Base-by-base conservation (phyloP, 2,797 vertebrate genomes). In the Enoplosus armatus region DNA sequence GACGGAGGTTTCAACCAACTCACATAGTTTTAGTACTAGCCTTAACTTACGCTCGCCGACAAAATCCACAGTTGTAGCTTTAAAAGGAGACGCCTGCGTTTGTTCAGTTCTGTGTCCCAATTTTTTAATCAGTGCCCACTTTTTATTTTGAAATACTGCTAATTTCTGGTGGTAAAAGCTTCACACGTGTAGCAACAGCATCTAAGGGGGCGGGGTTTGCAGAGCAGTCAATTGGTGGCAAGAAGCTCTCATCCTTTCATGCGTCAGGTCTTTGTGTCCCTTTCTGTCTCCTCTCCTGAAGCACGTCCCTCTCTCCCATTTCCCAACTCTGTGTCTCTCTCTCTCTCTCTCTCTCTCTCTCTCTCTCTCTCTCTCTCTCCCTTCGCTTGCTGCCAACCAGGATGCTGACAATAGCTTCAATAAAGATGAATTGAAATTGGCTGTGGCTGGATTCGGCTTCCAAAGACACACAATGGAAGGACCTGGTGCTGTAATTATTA, bases 401-500 rank as follows among this genome's bases (percentile, higher is more conserved):
- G 83, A 76, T 77, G 87, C 87, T 85, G 90, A 93, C 94, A 94
- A 92, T 90, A 81, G 87, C 91, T 91, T 90, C 90, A 90, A 85
- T 91, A 87, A 90, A 92, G 90, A 94, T 91, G 89, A 91, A 93
- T 89, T 91, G 85, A 92, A 95, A 94, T 91, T 82, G 89, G 83
- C 88, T 87, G 79, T 80, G 72, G 89, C 83, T 84, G 91, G 79
- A 89, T 90, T 85, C 77, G n/a, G 90, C 84, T 87, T 87, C 89
- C 87, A 79, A 72, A 81, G 87, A 84, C 72, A 79, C 87, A 93
- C 91, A 92, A 91, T 89, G 90, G 90, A 86, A 78, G 75, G 78
- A 87, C 72, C 84, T 18, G 27, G 58, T 75, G 79, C 87, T 85
- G 90, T 91, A 94, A 93, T 94, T 92, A 94, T 91, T 80, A 84